phyloP scores from a whole-genome alignment of 2,797 vertebrate genomes.

The Crypturellus tataupa region DNA sequence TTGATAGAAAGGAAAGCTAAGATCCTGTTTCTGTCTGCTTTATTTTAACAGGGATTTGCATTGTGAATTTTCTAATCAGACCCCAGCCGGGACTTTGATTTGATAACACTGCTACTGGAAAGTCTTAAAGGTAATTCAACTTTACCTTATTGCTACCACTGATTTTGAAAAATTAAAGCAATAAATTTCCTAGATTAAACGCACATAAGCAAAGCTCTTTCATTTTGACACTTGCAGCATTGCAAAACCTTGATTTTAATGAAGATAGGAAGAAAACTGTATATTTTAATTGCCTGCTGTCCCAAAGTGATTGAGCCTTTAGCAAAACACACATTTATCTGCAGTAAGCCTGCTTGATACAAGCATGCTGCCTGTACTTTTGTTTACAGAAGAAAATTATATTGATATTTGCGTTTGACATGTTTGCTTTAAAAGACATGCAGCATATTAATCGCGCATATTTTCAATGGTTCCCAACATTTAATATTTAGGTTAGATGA shows the following conservation, averaged over 20 bases:
- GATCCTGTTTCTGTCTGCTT: conserved; percentile 9
- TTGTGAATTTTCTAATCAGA: conserved; percentile 2
- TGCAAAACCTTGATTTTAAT: neutral
- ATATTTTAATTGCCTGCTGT: neutral
- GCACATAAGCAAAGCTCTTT: neutral
- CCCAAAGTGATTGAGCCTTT: neutral
- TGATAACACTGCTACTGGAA: neutral
- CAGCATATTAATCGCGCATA: neutral
- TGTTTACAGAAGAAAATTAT: neutral
- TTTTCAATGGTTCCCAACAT: neutral
- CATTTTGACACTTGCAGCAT: neutral
- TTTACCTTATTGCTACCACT: neutral
- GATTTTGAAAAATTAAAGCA: neutral
- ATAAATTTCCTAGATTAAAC: neutral
- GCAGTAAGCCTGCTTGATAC: neutral
- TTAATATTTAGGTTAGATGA: neutral
- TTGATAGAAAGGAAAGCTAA: neutral
- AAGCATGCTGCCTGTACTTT: neutral
- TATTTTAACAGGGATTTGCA: conserved; percentile 22
- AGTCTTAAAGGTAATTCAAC: conserved; percentile 39
- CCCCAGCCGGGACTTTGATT: neutral
- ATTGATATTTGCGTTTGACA: neutral
- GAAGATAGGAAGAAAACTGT: neutral
- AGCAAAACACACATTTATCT: neutral
- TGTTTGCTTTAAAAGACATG: neutral